Conservation (phyloP, 1,140 invertebrate species). For the Drosophila obscura region DNA sequence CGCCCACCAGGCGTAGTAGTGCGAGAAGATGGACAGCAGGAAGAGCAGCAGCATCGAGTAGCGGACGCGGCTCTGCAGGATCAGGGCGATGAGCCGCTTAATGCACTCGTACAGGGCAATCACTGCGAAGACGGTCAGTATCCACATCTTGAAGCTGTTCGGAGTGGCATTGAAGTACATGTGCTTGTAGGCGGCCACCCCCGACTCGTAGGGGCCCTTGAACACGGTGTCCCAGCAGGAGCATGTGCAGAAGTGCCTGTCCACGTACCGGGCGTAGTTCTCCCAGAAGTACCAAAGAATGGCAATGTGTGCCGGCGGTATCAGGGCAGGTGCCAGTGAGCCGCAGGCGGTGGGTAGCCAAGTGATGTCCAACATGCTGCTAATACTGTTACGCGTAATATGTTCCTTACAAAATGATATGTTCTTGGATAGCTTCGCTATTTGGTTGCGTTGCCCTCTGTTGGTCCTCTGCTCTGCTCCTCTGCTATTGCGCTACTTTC, state of each 20-base stretch:
- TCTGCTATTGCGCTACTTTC: background rate
- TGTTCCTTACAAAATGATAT: constrained; percentile 17
- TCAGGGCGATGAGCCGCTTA: constrained; percentile 87
- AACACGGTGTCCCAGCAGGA: constrained; percentile 93
- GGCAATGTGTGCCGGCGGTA: constrained; percentile 87
- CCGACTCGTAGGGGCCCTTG: constrained; percentile 92
- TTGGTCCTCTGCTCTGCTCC: background rate
- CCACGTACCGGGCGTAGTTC: constrained; percentile 88
- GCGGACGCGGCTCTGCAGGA: constrained; percentile 86
- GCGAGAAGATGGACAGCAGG: constrained; percentile 89
- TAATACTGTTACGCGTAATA: constrained; percentile 9
- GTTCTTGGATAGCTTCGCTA: constrained; percentile 13
- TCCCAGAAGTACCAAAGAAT: constrained; percentile 89
- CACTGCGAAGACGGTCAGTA: constrained; percentile 87
- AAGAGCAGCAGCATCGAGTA: constrained; percentile 90
- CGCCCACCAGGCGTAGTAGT: constrained; percentile 94
- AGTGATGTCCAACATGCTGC: constrained; percentile 72
- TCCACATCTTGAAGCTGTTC: constrained; percentile 92
- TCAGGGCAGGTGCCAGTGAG: constrained; percentile 79
- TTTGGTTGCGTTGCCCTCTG: background rate
- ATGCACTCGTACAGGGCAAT: constrained; percentile 89
- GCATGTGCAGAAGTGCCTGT: constrained; percentile 89
- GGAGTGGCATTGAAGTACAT: constrained; percentile 92
- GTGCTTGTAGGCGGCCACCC: constrained; percentile 90
- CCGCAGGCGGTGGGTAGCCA: constrained; percentile 82